A percentile compares a stretch with the other conserved stretches of the same genome.
Evolutionary conservation across 2,113 vertebrate species (phyloP).

Genomic region (Pollachius pollachius): DNA sequence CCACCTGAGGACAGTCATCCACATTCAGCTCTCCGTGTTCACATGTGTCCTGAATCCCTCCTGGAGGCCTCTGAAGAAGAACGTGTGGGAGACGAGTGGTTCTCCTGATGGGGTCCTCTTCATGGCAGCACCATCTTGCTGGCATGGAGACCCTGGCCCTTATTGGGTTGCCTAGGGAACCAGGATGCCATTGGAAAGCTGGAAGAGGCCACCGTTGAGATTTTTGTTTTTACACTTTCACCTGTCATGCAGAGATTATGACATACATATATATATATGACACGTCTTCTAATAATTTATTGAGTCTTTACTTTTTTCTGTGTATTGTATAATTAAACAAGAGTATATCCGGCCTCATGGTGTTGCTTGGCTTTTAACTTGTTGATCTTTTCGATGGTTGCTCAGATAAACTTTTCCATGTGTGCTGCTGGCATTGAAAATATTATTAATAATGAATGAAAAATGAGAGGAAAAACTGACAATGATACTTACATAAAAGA

Average conservation of each 20-base stretch:
- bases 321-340: conserved; percentile 63
- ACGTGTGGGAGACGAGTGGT: too few species aligned
- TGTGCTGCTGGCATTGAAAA: conserved; percentile 20
- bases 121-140: too few species aligned
- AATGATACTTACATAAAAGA: conserved; percentile 35
- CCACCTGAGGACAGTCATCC: neutral
- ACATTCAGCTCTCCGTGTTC: too few species aligned
- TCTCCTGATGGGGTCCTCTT: too few species aligned
- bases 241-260: conserved; percentile 60
- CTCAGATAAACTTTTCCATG: conserved; percentile 24
- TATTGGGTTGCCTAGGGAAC: conserved; percentile 1
- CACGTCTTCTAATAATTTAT: conserved; percentile 65
- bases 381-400: conserved; percentile 54
- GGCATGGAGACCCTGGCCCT: too few species aligned
- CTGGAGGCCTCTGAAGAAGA: conserved; percentile 1
- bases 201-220: conserved; percentile 28
- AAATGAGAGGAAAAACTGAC: conserved; percentile 45
- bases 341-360: conserved; percentile 57
- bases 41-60: conserved; percentile 14
- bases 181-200: conserved; percentile 12
- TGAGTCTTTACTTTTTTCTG: conserved; percentile 60
- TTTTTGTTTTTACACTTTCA: conserved; percentile 60
- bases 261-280: conserved; percentile 48
- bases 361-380: conserved; percentile 65
- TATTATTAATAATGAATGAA: conserved; percentile 17